These are phyloP conservation scores for Zapus hudsonius DNA, from an alignment of 2,113 vertebrate genomes.

Conservation along the genomic window DNA sequence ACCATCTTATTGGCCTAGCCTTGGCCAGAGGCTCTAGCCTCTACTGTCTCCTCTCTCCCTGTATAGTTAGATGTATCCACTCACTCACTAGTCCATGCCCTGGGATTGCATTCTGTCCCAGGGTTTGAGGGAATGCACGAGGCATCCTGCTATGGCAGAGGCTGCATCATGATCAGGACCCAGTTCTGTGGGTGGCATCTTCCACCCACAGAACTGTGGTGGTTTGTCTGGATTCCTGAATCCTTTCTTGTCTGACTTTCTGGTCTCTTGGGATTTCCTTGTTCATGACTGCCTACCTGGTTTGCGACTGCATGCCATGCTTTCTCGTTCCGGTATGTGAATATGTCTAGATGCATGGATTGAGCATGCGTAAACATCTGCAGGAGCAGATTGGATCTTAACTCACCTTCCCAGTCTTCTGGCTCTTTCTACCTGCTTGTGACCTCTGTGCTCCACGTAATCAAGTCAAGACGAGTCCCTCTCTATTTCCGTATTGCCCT, in stretches of 20 bases:
- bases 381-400: neutral
- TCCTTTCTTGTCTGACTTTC: neutral
- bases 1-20: neutral
- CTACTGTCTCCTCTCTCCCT: neutral
- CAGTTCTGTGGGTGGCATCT: neutral
- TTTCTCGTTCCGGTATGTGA: neutral
- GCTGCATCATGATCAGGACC: neutral
- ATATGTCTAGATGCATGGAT: neutral
- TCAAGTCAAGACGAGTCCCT: neutral
- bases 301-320: neutral
- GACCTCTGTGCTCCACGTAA: neutral
- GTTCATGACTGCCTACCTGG: neutral
- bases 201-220: neutral
- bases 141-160: neutral
- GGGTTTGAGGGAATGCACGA: neutral
- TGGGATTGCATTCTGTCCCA: neutral
- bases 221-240: constrained; percentile 20
- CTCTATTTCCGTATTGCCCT: neutral
- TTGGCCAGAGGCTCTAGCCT: neutral
- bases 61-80: neutral
- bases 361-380: neutral
- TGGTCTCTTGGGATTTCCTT: neutral
- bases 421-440: neutral
- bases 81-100: neutral
- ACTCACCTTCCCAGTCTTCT: neutral